A percentile compares a stretch with the other conserved stretches of the same genome.
Evolutionary conservation across 2,888 invertebrate genomes (phyloP).

Genomic region (Deroplatys truncata): DNA sequence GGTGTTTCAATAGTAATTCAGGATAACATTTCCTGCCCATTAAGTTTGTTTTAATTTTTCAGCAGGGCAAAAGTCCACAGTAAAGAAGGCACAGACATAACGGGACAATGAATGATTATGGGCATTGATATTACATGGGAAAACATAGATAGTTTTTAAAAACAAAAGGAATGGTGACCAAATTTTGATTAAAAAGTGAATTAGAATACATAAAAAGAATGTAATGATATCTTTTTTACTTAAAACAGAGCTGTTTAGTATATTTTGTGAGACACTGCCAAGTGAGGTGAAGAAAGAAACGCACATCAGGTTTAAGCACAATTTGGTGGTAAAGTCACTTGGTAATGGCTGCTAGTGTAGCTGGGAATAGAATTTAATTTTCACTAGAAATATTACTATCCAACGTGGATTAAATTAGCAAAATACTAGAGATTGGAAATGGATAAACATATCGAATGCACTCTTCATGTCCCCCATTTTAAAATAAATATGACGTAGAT

Average conservation of each 20-base stretch:
- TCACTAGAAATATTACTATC: not conserved
- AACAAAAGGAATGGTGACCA: not conserved
- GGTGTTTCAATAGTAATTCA: not conserved
- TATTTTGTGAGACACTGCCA: constrained; percentile 4
- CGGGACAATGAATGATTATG: not conserved
- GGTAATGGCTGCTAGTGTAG: not conserved
- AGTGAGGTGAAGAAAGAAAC: constrained; percentile 1
- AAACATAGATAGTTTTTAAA: not conserved
- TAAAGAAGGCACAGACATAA: not conserved
- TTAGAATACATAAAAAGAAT: not conserved
- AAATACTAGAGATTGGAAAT: not conserved
- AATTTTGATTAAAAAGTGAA: constrained; percentile 8
- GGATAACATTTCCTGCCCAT: not conserved
- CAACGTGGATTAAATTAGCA: not conserved
- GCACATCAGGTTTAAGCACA: not conserved
- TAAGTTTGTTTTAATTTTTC: not conserved
- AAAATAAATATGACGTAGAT: not conserved
- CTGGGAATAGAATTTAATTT: not conserved
- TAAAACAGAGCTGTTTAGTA: not conserved
- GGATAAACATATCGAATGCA: constrained; percentile 7
- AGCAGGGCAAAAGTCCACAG: not conserved
- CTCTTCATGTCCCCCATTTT: constrained; percentile 4
- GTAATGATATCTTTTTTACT: constrained; percentile 9
- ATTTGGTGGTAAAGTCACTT: not conserved
- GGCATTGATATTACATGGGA: not conserved